phyloP scores from a whole-genome alignment of 37 sponge, comb jelly and placozoan species.

The Crambe crambe region DNA sequence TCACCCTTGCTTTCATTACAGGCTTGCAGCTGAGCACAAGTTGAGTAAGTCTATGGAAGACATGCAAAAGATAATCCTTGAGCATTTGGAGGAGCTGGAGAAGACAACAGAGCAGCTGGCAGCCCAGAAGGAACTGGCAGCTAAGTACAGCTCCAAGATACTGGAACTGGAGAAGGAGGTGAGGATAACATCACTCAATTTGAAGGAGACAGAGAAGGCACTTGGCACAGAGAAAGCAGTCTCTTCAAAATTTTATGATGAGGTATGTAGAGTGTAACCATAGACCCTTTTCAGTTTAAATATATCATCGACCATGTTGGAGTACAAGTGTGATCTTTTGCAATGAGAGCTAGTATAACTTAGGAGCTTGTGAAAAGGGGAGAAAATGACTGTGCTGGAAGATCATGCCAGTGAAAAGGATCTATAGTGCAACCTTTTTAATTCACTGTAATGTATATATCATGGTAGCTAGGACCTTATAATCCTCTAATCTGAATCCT shows the following conservation, averaged over 20 bases:
- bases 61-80: slow-evolving; percentile 24
- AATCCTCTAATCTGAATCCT: too few species aligned
- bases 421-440: too few species aligned
- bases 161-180: slow-evolving; percentile 42
- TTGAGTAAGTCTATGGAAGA: neutral
- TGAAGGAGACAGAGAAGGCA: slow-evolving; percentile 24
- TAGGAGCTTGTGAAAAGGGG: too few species aligned
- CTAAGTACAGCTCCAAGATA: slow-evolving; percentile 39
- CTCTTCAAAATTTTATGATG: slow-evolving; percentile 52
- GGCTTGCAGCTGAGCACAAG: slow-evolving; percentile 40
- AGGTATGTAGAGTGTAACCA: too few species aligned
- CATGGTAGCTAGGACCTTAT: too few species aligned
- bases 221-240: slow-evolving; percentile 42
- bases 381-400: too few species aligned
- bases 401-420: too few species aligned
- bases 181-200: slow-evolving; percentile 8
- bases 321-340: neutral
- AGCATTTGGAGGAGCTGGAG: slow-evolving; percentile 48
- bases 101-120: slow-evolving; percentile 23
- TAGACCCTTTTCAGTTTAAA: neutral
- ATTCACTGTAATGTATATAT: too few species aligned
- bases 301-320: too few species aligned
- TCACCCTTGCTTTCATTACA: too few species aligned
- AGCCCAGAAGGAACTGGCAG: slow-evolving; percentile 45
- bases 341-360: too few species aligned